A percentile compares a stretch with the other conserved stretches of the same genome.
Conservation (phyloP, 2,888 invertebrate species). For the Ischnus inquisitorius region DNA sequence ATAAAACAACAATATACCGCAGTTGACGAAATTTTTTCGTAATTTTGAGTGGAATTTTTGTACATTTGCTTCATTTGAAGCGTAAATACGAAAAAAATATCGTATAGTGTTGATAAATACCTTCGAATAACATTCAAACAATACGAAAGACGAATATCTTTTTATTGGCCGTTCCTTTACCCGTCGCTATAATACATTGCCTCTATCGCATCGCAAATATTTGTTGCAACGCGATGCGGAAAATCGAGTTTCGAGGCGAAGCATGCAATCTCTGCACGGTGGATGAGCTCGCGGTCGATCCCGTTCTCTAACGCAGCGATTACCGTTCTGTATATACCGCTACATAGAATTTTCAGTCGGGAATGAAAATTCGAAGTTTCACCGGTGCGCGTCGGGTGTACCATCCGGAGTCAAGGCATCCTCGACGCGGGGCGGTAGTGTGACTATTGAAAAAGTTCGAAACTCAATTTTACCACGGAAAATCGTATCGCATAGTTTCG, state of each 20-base stretch:
- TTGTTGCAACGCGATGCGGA: conserved; percentile 28
- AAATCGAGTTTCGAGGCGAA: conserved; percentile 34
- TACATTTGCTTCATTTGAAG: too few species aligned
- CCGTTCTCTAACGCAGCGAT: not conserved
- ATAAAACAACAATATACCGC: too few species aligned
- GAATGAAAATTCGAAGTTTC: conserved; percentile 36
- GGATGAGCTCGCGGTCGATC: conserved; percentile 22
- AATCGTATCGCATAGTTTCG: not conserved
- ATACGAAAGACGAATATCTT: not conserved
- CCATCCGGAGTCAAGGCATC: not conserved
- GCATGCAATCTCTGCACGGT: conserved; percentile 27
- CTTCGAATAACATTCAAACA: not conserved
- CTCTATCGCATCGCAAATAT: conserved; percentile 3
- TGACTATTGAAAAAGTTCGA: conserved; percentile 46
- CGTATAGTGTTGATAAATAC: not conserved
- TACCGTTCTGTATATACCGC: not conserved
- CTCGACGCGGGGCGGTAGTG: not conserved
- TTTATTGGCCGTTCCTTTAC: not conserved
- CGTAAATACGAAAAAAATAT: too few species aligned
- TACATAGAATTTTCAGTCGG: conserved; percentile 7
- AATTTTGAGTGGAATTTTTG: too few species aligned
- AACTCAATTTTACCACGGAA: conserved; percentile 34
- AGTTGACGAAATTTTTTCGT: too few species aligned
- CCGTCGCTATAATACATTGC: not conserved
- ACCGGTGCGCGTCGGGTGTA: not conserved